These are phyloP conservation scores for Sternotherus odoratus DNA, from an alignment of 2,797 vertebrate species.

Conservation along the genomic window DNA sequence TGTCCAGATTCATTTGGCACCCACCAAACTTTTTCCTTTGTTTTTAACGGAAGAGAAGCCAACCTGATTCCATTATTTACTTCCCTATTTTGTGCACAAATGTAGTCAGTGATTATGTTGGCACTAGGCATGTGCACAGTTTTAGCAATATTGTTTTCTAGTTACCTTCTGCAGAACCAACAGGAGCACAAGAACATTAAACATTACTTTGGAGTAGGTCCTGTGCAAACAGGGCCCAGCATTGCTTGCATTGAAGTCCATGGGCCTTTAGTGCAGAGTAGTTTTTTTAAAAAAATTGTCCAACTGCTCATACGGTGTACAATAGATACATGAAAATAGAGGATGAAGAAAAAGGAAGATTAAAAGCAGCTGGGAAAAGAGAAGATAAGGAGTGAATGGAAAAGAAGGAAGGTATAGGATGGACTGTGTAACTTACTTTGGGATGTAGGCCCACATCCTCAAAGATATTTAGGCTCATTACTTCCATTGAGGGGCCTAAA, in stretches of 20 bases:
- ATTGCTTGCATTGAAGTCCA: not conserved
- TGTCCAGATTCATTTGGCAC: not conserved
- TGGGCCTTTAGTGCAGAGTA: not conserved
- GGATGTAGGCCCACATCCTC: no score
- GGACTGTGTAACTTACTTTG: not conserved
- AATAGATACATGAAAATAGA: not conserved
- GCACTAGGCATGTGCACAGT: not conserved
- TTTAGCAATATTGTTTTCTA: not conserved
- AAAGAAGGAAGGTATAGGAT: not conserved
- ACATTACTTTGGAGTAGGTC: not conserved
- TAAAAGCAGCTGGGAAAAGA: fast-evolving
- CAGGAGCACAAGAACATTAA: not conserved
- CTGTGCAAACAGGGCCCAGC: not conserved
- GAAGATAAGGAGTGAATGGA: fast-evolving
- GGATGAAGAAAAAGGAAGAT: not conserved
- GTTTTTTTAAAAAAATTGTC: not conserved
- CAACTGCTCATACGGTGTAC: not conserved
- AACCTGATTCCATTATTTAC: not conserved
- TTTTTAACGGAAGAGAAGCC: not conserved
- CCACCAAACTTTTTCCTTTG: not conserved
- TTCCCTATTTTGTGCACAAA: not conserved
- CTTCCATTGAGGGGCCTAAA: not conserved
- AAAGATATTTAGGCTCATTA: not conserved
- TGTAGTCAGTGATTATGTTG: not conserved
- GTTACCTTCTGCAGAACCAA: not conserved